phyloP scores from a whole-genome alignment of 2,797 vertebrate species.

The Channallabes apus region DNA sequence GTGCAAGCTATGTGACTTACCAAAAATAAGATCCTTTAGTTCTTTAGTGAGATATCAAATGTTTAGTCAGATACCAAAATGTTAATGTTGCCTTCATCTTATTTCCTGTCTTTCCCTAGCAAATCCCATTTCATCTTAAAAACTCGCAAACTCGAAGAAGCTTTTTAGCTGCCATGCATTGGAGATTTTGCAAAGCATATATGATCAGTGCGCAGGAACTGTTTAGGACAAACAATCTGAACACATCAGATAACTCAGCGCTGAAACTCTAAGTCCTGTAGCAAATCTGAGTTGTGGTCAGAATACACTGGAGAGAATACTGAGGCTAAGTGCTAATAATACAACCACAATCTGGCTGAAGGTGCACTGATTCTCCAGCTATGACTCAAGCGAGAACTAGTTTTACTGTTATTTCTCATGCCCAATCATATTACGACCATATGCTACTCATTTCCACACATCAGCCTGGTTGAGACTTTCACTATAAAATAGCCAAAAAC shows the following conservation, averaged over 20 bases:
- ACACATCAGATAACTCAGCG: background rate
- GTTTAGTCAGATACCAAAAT: too few relatives aligned
- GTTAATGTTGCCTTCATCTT: background rate
- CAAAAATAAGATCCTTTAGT: too few relatives aligned
- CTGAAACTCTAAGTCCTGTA: background rate
- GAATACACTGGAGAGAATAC: conserved; percentile 47
- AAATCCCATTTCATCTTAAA: background rate
- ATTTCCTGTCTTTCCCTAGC: too few relatives aligned
- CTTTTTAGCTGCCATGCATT: background rate
- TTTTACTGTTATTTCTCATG: conserved; percentile 68
- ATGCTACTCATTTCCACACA: conserved; percentile 51
- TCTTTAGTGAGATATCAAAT: background rate
- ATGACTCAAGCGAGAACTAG: conserved; percentile 71
- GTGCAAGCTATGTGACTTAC: background rate
- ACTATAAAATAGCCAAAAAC: conserved; percentile 46
- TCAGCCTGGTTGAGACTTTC: conserved; percentile 19
- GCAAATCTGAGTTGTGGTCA: conserved; percentile 57
- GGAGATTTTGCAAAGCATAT: background rate
- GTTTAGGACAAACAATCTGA: background rate
- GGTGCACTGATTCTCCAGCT: conserved; percentile 62
- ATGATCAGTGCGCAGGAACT: background rate
- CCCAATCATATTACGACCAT: conserved; percentile 63
- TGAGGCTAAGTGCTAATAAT: conserved; percentile 61
- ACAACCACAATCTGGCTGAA: conserved; percentile 59
- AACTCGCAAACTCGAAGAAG: background rate